A percentile compares a stretch with the other conserved stretches of the same genome.
These are phyloP conservation scores for Campoplex capitator DNA, from an alignment of 2,888 invertebrate species.

Conservation along the genomic window DNA sequence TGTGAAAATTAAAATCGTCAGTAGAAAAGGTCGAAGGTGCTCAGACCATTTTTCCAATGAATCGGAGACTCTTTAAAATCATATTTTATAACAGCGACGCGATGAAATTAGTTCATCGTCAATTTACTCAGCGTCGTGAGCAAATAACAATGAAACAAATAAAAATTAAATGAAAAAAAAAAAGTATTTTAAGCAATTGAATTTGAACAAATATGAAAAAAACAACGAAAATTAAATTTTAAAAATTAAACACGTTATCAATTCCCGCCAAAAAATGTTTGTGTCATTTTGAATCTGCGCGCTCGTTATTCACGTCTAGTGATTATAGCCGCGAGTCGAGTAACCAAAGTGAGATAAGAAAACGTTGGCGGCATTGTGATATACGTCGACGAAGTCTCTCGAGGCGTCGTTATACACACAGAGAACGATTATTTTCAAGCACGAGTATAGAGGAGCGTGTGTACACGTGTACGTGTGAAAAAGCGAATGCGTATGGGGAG, in stretches of 20 bases:
- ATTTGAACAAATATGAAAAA: background rate
- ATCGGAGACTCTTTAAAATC: background rate
- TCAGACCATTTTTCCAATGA: background rate
- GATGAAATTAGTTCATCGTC: background rate
- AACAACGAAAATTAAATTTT: background rate
- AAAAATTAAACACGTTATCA: too few species aligned
- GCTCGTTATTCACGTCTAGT: constrained; percentile 29
- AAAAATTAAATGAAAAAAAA: too few species aligned
- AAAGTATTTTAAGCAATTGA: background rate
- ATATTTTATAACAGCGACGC: background rate
- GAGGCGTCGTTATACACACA: constrained; percentile 20
- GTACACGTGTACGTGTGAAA: background rate
- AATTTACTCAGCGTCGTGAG: too few species aligned
- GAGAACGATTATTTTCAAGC: constrained; percentile 13
- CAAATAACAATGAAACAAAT: too few species aligned
- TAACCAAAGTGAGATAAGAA: constrained; percentile 51
- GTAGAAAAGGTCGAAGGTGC: background rate
- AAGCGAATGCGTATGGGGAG: background rate
- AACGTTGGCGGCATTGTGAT: constrained; percentile 56
- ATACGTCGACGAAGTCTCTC: constrained; percentile 33
- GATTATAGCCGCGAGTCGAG: constrained; percentile 18
- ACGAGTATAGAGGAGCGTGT: background rate
- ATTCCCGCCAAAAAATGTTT: background rate
- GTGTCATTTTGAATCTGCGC: constrained; percentile 49
- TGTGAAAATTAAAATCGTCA: background rate